Evolutionary conservation across 2,113 vertebrate species (phyloP).

Genomic region (Zosterops lateralis): DNA sequence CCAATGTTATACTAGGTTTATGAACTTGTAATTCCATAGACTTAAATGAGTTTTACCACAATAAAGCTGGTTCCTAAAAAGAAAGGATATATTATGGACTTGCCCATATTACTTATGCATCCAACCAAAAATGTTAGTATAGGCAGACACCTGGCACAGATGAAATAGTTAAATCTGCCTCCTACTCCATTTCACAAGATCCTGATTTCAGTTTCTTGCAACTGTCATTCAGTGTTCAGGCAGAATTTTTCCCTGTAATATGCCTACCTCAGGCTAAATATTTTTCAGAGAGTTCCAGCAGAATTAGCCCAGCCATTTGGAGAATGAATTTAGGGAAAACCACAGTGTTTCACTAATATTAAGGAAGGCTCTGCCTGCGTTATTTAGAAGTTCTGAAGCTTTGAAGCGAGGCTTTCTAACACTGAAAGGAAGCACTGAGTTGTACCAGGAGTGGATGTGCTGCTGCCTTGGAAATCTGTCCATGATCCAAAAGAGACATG

Average conservation of each 20-base stretch:
- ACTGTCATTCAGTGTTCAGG: background rate
- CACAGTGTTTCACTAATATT: background rate
- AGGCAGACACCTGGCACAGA: background rate
- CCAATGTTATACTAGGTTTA: background rate
- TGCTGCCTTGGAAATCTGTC: slow-evolving; percentile 2
- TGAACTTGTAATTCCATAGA: background rate
- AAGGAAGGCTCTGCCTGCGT: background rate
- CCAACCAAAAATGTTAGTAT: background rate
- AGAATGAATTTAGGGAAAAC: background rate
- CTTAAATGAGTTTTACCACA: slow-evolving; percentile 9
- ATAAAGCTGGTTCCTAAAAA: background rate
- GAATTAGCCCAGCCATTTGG: background rate
- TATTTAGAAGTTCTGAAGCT: background rate
- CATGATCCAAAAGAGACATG: fast-evolving
- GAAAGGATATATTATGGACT: background rate
- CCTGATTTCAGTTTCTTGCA: background rate
- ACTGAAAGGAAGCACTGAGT: background rate
- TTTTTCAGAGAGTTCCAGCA: background rate
- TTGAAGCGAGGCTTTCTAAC: background rate
- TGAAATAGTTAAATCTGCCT: background rate
- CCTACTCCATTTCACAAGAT: background rate
- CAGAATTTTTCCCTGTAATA: background rate
- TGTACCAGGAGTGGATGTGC: background rate
- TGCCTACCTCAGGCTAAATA: background rate
- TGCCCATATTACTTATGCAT: background rate